phyloP scores from a whole-genome alignment of 2,888 invertebrate species.

The Machimus atricapillus region DNA sequence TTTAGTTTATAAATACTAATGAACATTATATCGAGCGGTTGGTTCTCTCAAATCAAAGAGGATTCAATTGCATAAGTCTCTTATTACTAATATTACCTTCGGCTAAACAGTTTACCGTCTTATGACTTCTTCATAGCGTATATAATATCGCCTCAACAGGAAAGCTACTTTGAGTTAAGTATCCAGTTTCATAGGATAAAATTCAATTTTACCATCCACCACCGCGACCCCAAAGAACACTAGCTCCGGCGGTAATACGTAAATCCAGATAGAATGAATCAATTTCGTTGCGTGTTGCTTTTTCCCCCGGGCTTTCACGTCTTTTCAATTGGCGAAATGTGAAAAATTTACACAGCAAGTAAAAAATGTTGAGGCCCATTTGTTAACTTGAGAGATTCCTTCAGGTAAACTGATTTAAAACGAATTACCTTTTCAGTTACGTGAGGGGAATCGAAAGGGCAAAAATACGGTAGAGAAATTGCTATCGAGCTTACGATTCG shows the following conservation, averaged over 20 bases:
- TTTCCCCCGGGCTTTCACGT: not conserved
- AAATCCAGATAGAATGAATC: not conserved
- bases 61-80: not conserved
- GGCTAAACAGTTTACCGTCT: not conserved
- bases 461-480: not conserved
- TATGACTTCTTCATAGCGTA: not conserved
- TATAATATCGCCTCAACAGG: not conserved
- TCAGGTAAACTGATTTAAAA: slow-evolving; percentile 42
- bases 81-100: not conserved
- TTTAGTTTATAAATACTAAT: not conserved
- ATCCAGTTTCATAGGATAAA: not conserved
- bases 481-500: not conserved
- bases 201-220: not conserved
- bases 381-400: slow-evolving; percentile 39
- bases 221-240: not conserved
- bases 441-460: slow-evolving; percentile 34
- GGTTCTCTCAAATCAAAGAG: not conserved
- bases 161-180: not conserved
- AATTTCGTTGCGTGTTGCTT: not conserved
- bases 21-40: not conserved
- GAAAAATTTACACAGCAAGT: not conserved
- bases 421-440: slow-evolving; percentile 28
- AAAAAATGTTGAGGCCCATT: slow-evolving; percentile 8
- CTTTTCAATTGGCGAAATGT: not conserved
- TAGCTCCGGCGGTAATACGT: not conserved